Evolutionary conservation across 1,140 invertebrate species (phyloP).

Genomic region (Aphis craccivora): DNA sequence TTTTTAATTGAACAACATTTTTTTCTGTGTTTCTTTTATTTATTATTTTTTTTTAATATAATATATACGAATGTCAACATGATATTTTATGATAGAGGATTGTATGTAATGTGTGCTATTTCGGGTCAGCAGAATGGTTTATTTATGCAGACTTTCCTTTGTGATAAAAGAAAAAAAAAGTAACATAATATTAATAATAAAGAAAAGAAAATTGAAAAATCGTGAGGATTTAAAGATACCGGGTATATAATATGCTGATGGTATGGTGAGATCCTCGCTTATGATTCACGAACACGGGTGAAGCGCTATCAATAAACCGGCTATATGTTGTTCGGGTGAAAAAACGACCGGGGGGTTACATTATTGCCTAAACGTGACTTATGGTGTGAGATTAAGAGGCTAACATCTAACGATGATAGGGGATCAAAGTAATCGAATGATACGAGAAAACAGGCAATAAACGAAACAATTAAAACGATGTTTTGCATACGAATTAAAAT

Average conservation of each 20-base stretch:
- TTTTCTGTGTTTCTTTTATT: background rate
- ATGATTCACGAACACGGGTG: conserved; percentile 53
- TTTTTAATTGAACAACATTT: background rate
- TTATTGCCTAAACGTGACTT: conserved; percentile 57
- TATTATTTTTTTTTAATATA: background rate
- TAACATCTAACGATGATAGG: background rate
- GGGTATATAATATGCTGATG: conserved; percentile 19
- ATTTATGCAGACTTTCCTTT: conserved; percentile 19
- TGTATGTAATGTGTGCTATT: conserved; percentile 8
- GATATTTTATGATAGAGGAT: background rate
- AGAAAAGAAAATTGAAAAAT: conserved; percentile 54
- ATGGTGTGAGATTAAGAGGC: conserved; percentile 30
- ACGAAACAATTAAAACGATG: background rate
- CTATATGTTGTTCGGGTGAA: background rate
- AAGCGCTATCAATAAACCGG: conserved; percentile 3
- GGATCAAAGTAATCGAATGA: conserved; percentile 6
- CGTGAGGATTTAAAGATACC: conserved; percentile 53
- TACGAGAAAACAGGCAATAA: conserved; percentile 37
- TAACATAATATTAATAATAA: conserved; percentile 23
- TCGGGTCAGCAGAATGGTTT: background rate
- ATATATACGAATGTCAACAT: background rate
- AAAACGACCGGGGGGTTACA: background rate
- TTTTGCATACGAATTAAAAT: conserved; percentile 11
- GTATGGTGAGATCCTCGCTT: conserved; percentile 38
- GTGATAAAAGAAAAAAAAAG: conserved; percentile 19